Evolutionary conservation across 2,888 invertebrate species (phyloP), one percentile per base, ranked within the genome.

Genomic region (Steinernema scapterisci): DNA sequence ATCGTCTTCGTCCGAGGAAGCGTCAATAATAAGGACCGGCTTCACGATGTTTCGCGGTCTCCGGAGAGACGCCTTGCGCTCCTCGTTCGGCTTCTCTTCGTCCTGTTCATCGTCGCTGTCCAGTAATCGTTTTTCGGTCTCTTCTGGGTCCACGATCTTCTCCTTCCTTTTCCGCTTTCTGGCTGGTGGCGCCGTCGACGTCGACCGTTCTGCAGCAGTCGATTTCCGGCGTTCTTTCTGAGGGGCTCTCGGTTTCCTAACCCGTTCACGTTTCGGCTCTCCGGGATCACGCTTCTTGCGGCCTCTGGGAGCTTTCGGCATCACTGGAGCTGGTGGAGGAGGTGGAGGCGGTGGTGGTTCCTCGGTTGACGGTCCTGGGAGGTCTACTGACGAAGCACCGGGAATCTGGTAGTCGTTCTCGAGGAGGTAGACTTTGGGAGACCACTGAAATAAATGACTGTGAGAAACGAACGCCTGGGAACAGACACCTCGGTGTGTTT

Each of bases 341-440:
- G 38, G 38, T 38, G 38, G 38, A 6, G 9, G 3, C 38, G 3
- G 38, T 6, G 38, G 3, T 52, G 21, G 52, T 52, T 52, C 52
- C 52, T 52, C 23, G 11, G 21, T 25, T 23, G 21, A 27, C 21
- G 51, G 6, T 51, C 19, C 63, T 13, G 63, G 16, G 19, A 48
- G 48, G 13, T 48, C 48, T 16, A 3, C 48, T 38, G 2, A 3
- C 1, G 63, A 27, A 1, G 31, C 31, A 9, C 63, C 63, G 16
- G 63, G 63, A 63, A 63, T 63, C 27, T 63, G 63, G 31, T 63
- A 63, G 31, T 63, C 63, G 23, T 63, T 25, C 31, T 63, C 63
- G 16, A 63, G 79, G 16, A 77, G 48, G 46, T 79, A 79, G 13
- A 76, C 38, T 43, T 73, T 76, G 2, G 79, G 79, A 9, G 70